Conservation (phyloP, 2,113 vertebrate genomes). For the Oriolus oriolus region DNA sequence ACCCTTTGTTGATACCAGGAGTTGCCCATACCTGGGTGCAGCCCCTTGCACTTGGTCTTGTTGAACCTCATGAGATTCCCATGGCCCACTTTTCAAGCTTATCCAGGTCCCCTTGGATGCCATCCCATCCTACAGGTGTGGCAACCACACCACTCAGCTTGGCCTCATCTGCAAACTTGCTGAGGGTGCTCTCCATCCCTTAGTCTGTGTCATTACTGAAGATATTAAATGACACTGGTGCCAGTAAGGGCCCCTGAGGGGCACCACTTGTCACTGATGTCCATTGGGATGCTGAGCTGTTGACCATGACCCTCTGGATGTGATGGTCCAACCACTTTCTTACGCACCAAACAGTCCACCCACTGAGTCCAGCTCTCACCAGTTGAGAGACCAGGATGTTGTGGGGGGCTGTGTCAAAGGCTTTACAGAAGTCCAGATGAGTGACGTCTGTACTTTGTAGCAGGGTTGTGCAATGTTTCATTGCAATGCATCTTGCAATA, state of each 20-base stretch:
- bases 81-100: not conserved
- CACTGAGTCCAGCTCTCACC: not conserved
- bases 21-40: not conserved
- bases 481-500: not conserved
- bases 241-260: not conserved
- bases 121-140: not conserved
- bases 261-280: not conserved
- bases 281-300: not conserved
- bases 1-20: not conserved
- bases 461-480: not conserved
- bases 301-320: accelerated
- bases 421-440: not conserved
- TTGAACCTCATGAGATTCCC: not conserved
- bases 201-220: not conserved
- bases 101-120: not conserved
- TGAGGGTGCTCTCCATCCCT: not conserved
- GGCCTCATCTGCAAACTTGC: not conserved
- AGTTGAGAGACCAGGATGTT: not conserved
- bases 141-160: not conserved
- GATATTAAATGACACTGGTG: not conserved
- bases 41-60: not conserved
- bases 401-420: not conserved
- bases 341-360: no score
- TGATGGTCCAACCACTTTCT: not conserved
- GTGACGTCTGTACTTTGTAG: not conserved